Evolutionary conservation across 2,888 invertebrate genomes (phyloP), one percentile per base, ranked within the genome.

Genomic region (Microctonus hyperodae): DNA sequence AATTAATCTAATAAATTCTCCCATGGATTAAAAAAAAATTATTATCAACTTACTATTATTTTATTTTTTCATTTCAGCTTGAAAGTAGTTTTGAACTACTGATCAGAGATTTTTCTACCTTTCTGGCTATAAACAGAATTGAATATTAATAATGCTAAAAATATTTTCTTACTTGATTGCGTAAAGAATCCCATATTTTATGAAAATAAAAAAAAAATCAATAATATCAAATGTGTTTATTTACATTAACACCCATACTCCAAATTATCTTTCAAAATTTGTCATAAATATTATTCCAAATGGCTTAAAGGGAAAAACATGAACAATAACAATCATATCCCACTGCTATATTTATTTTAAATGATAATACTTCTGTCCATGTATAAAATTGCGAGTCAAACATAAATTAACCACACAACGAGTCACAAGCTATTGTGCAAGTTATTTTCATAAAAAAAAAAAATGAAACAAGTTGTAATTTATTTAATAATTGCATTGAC

Each of bases 61-160:
- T 13, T 55, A 64, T 50, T 56, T 65, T 65, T 23, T 9, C 44
- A 65, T 51, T 81, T 62, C 75, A 83, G 83, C 67, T 76, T 83
- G 71, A 76, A 82, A 80, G 73, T 75, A 33, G 81, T 83, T 60
- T 75, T 83, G 9, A 74, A 77, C 40, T 81, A 74, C 56, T 55
- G 31, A 25, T 31, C 9, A 5, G 20, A 28, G 13, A 31, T 28
- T 28, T 33, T 10, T 31, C 13, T 7, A 16, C 55, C 7, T 55
- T 16, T 9, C 55, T 6, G 10, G n/a, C 7, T 13, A 28, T 3
- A 6, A n/a, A 22, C 6, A 23, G 16, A 25, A n/a, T n/a, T n/a
- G n/a, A n/a, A n/a, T n/a, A n/a, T n/a, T n/a, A n/a, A n/a, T n/a
- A n/a, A n/a, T n/a, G n/a, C n/a, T n/a, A n/a, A n/a, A 25, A 25